Conservation (phyloP, 2,113 vertebrate species). For the Prionailurus bengalensis region DNA sequence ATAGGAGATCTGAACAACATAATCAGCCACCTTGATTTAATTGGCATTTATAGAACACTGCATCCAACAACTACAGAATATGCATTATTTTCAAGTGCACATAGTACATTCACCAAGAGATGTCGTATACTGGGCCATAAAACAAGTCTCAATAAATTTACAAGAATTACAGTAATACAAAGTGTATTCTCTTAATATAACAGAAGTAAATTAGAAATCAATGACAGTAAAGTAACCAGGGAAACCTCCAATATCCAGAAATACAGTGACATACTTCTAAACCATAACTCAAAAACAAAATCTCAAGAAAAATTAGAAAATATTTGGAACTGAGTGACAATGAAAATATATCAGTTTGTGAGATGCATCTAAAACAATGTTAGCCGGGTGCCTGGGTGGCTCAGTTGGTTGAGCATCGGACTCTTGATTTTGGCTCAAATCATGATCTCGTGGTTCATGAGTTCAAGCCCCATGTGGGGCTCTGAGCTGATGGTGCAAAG, state of each 20-base stretch:
- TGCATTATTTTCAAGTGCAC: not conserved
- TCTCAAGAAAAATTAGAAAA: not conserved
- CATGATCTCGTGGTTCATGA: too few species aligned
- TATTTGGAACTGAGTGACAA: not conserved
- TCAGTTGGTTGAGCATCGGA: too few species aligned
- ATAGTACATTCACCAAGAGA: not conserved
- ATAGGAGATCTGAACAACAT: not conserved
- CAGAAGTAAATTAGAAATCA: conserved; percentile 45
- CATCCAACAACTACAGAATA: not conserved
- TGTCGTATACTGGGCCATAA: not conserved
- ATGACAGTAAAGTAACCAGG: not conserved
- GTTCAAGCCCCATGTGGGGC: too few species aligned
- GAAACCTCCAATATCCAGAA: not conserved
- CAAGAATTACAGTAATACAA: not conserved
- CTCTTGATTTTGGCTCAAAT: too few species aligned
- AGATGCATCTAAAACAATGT: not conserved
- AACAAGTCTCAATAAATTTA: not conserved
- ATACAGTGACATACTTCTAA: not conserved
- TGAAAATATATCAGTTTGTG: not conserved
- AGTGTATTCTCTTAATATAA: not conserved
- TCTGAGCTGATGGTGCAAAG: too few species aligned
- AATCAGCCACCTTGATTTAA: not conserved
- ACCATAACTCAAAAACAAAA: not conserved
- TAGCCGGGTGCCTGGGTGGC: not conserved
- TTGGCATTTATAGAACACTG: not conserved